Percentiles rank a stretch among this genome's conserved stretches.
These are phyloP conservation scores for Rhabdornis inornatus DNA, from an alignment of 2,113 vertebrate genomes.

Conservation along the genomic window DNA sequence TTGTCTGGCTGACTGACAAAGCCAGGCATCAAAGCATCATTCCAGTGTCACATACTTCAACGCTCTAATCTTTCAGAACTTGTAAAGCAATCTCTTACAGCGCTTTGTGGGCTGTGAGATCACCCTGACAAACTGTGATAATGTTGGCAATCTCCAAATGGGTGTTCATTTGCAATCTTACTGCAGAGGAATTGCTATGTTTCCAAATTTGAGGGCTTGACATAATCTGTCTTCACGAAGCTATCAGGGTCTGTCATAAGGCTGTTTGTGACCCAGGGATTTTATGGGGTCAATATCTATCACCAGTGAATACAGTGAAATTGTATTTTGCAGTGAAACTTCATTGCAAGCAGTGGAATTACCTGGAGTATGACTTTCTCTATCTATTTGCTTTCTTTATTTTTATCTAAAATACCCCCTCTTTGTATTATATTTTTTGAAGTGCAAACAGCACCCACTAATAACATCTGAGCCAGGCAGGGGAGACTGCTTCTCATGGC, in stretches of 20 bases:
- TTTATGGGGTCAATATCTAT: constrained; percentile 47
- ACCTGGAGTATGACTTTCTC: not conserved
- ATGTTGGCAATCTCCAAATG: constrained; percentile 61
- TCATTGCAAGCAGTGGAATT: not conserved
- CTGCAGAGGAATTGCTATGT: constrained; percentile 41
- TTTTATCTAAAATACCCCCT: not conserved
- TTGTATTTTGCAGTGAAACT: no score
- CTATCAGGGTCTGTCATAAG: constrained; percentile 48
- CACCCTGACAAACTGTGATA: constrained; percentile 68
- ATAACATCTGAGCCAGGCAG: not conserved
- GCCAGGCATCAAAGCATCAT: constrained; percentile 53
- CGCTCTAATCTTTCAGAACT: constrained; percentile 58
- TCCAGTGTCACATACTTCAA: constrained; percentile 59
- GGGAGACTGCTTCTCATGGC: not conserved
- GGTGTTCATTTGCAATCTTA: constrained; percentile 65
- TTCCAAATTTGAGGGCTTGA: constrained; percentile 58
- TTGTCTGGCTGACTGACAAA: constrained; percentile 57
- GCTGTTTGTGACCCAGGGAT: constrained; percentile 31
- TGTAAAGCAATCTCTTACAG: constrained; percentile 58
- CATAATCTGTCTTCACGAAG: constrained; percentile 50
- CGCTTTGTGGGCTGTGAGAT: constrained; percentile 51
- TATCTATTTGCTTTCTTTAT: not conserved
- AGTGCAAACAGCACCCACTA: not conserved
- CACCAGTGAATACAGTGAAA: constrained; percentile 4
- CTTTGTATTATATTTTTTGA: not conserved